Evolutionary conservation across 2,888 invertebrate genomes (phyloP).

Genomic region (Drosophila ustulata): DNA sequence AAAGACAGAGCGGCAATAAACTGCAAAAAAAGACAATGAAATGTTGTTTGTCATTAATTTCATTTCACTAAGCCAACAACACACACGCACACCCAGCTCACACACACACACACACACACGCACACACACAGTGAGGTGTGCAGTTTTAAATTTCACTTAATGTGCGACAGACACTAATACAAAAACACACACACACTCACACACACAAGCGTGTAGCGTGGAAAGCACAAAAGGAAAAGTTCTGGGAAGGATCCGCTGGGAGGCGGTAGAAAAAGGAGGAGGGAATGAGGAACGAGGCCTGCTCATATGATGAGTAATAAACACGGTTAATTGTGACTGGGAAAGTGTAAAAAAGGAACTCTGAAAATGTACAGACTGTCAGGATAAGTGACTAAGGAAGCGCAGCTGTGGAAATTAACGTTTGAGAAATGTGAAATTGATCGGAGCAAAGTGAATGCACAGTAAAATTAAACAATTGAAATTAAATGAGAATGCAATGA

Average conservation of each 20-base stretch:
- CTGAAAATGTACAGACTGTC: not conserved
- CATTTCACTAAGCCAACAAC: constrained; percentile 58
- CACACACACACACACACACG: constrained; percentile 15
- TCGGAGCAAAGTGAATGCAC: not conserved
- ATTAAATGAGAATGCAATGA: not conserved
- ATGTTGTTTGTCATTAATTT: constrained; percentile 77
- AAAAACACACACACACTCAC: constrained; percentile 5
- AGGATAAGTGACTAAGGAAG: not conserved
- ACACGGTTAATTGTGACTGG: constrained; percentile 15
- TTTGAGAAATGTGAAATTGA: not conserved
- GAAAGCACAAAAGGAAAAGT: constrained; percentile 19
- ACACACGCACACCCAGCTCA: constrained; percentile 16
- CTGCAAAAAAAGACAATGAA: constrained; percentile 58
- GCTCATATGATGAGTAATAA: constrained; percentile 17
- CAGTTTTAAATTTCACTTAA: constrained; percentile 59
- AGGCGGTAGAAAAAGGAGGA: not conserved
- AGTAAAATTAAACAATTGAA: not conserved
- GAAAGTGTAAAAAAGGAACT: not conserved
- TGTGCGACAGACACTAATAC: constrained; percentile 18
- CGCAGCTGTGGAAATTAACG: not conserved
- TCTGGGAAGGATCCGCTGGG: not conserved
- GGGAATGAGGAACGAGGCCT: not conserved
- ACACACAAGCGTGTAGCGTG: constrained; percentile 1
- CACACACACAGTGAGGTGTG: constrained; percentile 11
- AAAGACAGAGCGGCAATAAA: not conserved